Conservation (phyloP, 2,113 vertebrate genomes). For the Diadophis punctatus region DNA sequence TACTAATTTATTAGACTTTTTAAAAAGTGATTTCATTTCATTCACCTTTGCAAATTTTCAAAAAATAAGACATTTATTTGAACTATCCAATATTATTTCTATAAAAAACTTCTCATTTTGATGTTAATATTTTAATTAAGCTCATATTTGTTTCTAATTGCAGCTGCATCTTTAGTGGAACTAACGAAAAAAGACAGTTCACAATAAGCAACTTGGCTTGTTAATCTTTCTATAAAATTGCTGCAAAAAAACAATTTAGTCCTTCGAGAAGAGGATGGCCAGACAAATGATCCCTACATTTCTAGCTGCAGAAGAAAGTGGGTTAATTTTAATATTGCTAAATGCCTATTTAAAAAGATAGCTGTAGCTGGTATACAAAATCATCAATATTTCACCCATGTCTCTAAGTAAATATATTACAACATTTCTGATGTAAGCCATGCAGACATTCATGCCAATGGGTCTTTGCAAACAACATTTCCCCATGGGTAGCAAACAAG, state of each 20-base stretch:
- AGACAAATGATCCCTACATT: not conserved
- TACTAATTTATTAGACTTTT: not conserved
- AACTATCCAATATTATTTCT: not conserved
- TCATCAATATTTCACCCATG: not conserved
- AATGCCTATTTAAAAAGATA: not conserved
- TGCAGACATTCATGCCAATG: not conserved
- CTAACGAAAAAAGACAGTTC: not conserved
- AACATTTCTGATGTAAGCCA: not conserved
- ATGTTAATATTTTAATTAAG: not conserved
- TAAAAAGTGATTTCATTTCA: not conserved
- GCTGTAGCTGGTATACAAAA: not conserved
- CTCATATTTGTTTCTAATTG: not conserved
- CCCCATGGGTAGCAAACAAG: not conserved
- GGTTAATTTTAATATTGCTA: not conserved
- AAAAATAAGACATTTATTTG: not conserved
- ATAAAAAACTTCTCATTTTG: slow-evolving; percentile 21
- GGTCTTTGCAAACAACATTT: not conserved
- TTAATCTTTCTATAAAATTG: not conserved
- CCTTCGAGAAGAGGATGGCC: not conserved
- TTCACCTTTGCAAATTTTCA: not conserved
- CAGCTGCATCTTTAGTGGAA: not conserved
- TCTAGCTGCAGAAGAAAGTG: slow-evolving; percentile 10
- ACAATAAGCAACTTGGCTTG: not conserved
- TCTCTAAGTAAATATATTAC: not conserved
- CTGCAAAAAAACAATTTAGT: not conserved